Base-by-base conservation (phyloP, 2,888 invertebrate species). In the Pachydiplax longipennis region DNA sequence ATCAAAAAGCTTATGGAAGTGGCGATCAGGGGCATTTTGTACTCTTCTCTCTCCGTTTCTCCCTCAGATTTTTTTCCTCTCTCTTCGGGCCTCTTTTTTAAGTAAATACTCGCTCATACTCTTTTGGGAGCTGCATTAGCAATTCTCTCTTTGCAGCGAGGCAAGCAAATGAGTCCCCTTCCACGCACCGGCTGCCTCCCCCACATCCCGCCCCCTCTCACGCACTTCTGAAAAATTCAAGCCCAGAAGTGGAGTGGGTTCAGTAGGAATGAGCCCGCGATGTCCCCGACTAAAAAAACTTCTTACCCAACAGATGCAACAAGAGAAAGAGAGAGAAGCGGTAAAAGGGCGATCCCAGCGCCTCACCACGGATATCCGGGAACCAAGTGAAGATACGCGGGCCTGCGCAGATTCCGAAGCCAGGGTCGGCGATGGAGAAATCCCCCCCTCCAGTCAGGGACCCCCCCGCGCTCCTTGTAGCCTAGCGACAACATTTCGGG, bases 171-270 rank as follows among this genome's bases (percentile, higher is more conserved):
- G 83, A 83, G 53, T 15, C 58, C 83, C 83, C 31, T 25, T 48
- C 40, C 44, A 35, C 81, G 12, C 37, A 12, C 40, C 40, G 37
- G 18, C 37, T 18, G 37, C 35, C 13, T 15, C 40, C 81, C 40
- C 22, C 22, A n/a, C 31, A 25, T 37, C 35, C 31, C 31, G 1
- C n/a, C n/a, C n/a, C 25, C 83, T 0, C 58, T 83, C 81, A 81
- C 81, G 81, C 81, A 81, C 81, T 81, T 44, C 22, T 83, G 83
- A 83, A 83, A 83, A 83, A 83, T 83, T 83, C 83, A 83, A n/a
- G 81, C 58, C 82, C 73, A 73, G 73, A 31, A 31, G 73, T 73
- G 73, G 82, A 22, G 22, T 25, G 82, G 48, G 82, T 25, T 53
- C n/a, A 22, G 82, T 25, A 18, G 82, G 82, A 48, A 82, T 25